These are phyloP conservation scores for Tolypeutes matacus DNA, from an alignment of 2,797 vertebrate genomes.

Conservation along the genomic window DNA sequence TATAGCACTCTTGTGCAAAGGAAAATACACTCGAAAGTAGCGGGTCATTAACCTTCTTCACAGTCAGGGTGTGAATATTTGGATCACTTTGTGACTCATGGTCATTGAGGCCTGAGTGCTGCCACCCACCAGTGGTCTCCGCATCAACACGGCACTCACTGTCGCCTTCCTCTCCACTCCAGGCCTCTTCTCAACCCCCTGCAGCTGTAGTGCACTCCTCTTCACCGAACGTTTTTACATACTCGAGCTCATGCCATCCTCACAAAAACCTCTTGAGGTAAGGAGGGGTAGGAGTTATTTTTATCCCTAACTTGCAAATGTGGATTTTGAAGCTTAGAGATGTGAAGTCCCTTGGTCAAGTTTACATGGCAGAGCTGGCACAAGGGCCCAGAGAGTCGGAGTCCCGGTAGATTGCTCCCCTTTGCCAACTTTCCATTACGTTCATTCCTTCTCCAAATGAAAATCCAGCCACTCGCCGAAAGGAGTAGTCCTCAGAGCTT, in stretches of 20 bases:
- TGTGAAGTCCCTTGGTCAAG: not conserved
- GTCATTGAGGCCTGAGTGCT: not conserved
- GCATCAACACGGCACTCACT: not conserved
- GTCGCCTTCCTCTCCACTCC: not conserved
- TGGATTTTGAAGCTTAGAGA: slow-evolving; percentile 1
- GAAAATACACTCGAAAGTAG: slow-evolving; percentile 70
- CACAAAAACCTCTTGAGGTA: not conserved
- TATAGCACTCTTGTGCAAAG: slow-evolving; percentile 63
- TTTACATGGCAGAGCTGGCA: not conserved
- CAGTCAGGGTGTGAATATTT: not conserved
- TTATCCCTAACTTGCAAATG: not conserved
- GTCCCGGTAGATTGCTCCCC: not conserved
- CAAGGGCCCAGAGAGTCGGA: not conserved
- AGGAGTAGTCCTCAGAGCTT: not conserved
- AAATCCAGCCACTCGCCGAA: not conserved
- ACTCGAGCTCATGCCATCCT: not conserved
- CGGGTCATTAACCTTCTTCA: slow-evolving; percentile 51
- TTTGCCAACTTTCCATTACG: not conserved
- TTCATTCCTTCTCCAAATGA: not conserved
- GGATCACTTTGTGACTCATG: slow-evolving; percentile 1
- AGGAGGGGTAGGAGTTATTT: not conserved
- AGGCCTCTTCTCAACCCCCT: not conserved
- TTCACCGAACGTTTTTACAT: not conserved
- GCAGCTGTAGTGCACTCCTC: not conserved
- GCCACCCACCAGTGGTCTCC: not conserved